phyloP scores from a whole-genome alignment of 2,888 invertebrate species.

The Laspeyria flexula region DNA sequence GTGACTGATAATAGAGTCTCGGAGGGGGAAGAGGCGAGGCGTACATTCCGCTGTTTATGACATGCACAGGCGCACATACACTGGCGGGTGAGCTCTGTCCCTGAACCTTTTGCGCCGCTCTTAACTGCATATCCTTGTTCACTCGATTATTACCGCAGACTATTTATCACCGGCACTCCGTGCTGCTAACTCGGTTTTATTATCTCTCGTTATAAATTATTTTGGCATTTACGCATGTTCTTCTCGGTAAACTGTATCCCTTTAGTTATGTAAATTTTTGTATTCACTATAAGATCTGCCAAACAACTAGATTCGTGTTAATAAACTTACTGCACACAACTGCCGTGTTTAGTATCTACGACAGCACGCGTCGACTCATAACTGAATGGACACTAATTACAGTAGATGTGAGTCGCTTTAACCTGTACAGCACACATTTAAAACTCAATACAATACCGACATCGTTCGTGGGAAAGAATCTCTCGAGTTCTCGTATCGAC shows the following conservation, averaged over 20 bases:
- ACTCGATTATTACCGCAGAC: conserved; percentile 44
- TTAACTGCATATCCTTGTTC: conserved; percentile 52
- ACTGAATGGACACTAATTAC: conserved; percentile 77
- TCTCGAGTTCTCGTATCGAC: conserved; percentile 45
- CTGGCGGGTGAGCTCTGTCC: conserved; percentile 45
- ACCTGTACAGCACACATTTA: conserved; percentile 59
- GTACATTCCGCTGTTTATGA: conserved; percentile 70
- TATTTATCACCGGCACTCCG: conserved; percentile 43
- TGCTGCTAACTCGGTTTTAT: conserved; percentile 30
- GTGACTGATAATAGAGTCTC: conserved; percentile 60
- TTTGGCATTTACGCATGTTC: conserved; percentile 18
- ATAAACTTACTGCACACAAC: conserved; percentile 42
- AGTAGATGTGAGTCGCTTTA: conserved; percentile 61
- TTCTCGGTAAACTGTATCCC: conserved; percentile 14
- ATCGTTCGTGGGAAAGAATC: conserved; percentile 65
- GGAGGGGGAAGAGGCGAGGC: conserved; percentile 48
- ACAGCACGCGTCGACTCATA: conserved; percentile 65
- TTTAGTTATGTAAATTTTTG: conserved; percentile 8
- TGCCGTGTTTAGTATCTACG: conserved; percentile 58
- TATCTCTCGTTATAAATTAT: conserved; percentile 31
- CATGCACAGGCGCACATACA: conserved; percentile 54
- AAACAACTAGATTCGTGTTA: conserved; percentile 8
- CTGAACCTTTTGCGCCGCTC: conserved; percentile 50
- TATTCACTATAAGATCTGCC: not conserved
- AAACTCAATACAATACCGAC: conserved; percentile 57